Base-by-base conservation (phyloP, 2,797 vertebrate species). In the Malurus leucopterus region DNA sequence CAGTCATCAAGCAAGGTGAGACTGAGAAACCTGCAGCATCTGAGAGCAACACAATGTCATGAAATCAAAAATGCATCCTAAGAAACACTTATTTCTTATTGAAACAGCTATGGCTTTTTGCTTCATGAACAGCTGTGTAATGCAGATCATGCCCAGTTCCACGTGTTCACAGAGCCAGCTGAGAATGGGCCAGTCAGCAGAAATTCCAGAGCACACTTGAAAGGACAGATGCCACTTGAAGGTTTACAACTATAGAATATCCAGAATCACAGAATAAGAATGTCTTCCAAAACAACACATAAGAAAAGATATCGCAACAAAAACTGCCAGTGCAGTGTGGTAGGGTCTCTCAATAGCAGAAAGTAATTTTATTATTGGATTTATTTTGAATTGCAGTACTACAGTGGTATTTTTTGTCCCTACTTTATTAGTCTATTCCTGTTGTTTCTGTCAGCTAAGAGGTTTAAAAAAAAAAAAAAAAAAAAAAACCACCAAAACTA, bases 71-170 rank as follows among this genome's bases (percentile, higher is more conserved):
- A n/a, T 22, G 5, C 7, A 54, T 8, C 15, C 5, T 4, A 79
- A 46, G 22, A 82, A 85, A 38, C 8, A 61, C 8, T 6, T 41
- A 14, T 29, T 83, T 83, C 24, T 68, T 86, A 55, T 57, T 61
- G 17, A 62, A 91, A 69, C n/a, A 55, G n/a, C 11, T 4, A 59
- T 59, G 61, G 3, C 26, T 69, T 90, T 81, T 34, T 77, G 15
- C 18, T 44, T 53, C 17, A 32, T n/a, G 20, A 62, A 22, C 18
- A 72, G 30, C 5, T 70, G 22, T 4, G 2, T 17, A 62, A 47
- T 12, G 8, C 10, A 88, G 38, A 49, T 21, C 9, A n/a, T 1
- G 1, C 14, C 26, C 0, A 1, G 8, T 26, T 47, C 59, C 59
- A 36, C 15, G 5, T 6, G 8, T 16, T 36, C 36, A 34, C 11